These are phyloP conservation scores for Apodemus agrarius DNA, from an alignment of 2,797 vertebrate species.

Conservation along the genomic window DNA sequence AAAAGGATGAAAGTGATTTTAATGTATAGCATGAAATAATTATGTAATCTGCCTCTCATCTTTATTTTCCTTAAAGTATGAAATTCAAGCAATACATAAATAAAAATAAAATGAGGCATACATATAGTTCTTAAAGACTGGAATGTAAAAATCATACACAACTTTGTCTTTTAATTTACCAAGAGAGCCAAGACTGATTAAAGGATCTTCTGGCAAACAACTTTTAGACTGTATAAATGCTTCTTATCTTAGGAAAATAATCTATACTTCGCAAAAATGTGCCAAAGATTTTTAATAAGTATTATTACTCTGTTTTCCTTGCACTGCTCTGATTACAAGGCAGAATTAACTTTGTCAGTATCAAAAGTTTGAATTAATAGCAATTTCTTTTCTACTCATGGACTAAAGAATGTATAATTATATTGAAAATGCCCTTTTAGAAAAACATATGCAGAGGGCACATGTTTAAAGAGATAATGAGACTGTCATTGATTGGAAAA, in stretches of 20 bases:
- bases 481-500: neutral
- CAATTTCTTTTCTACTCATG: neutral
- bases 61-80: neutral
- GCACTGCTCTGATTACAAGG: neutral
- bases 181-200: neutral
- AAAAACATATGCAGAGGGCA: neutral
- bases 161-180: neutral
- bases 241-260: neutral
- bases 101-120: neutral
- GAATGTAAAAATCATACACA: neutral
- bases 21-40: neutral
- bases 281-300: neutral
- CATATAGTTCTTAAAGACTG: neutral
- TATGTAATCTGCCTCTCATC: neutral
- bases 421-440: neutral
- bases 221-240: neutral
- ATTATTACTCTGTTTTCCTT: neutral
- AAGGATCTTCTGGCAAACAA: neutral
- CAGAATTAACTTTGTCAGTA: neutral
- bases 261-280: neutral
- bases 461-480: neutral
- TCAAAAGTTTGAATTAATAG: neutral
- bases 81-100: neutral
- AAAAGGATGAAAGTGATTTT: neutral
- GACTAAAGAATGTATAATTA: neutral